A percentile compares a stretch with the other conserved stretches of the same genome.
Evolutionary conservation across 35 echinoderm and acorn worm species (phyloP).

Genomic region (Amphiura filiformis): DNA sequence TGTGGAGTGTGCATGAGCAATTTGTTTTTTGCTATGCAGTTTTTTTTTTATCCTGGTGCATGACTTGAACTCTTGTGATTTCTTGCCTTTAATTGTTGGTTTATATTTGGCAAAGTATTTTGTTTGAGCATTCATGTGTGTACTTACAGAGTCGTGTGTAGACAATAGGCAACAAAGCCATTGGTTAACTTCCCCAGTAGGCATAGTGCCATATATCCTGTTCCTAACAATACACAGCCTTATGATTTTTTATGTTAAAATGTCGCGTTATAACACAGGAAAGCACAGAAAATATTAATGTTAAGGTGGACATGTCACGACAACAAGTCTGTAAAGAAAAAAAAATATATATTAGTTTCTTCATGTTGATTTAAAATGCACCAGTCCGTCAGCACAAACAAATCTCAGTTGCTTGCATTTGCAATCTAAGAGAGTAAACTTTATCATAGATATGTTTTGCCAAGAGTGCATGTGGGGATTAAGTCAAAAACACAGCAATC

Average conservation of each 20-base stretch:
- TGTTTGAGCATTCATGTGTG: background rate
- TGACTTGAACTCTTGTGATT: background rate
- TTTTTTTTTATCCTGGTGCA: background rate
- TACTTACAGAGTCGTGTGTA: background rate
- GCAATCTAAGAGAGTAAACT: background rate
- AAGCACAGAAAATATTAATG: background rate
- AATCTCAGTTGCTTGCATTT: slow-evolving; percentile 4
- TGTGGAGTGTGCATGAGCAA: background rate
- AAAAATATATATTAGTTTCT: background rate
- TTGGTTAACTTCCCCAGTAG: background rate
- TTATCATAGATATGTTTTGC: background rate
- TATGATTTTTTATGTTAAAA: background rate
- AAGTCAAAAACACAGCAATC: background rate
- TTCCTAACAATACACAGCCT: background rate
- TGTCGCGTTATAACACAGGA: background rate
- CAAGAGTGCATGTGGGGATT: background rate
- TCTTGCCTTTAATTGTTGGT: background rate
- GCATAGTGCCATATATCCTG: background rate
- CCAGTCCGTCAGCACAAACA: background rate
- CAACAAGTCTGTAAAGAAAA: background rate
- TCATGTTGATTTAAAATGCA: background rate
- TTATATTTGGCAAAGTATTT: slow-evolving; percentile 1
- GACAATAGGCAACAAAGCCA: background rate
- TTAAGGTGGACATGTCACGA: background rate
- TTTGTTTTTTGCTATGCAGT: background rate